phyloP scores from a whole-genome alignment of 2,888 invertebrate species.

The Gibbula magus region DNA sequence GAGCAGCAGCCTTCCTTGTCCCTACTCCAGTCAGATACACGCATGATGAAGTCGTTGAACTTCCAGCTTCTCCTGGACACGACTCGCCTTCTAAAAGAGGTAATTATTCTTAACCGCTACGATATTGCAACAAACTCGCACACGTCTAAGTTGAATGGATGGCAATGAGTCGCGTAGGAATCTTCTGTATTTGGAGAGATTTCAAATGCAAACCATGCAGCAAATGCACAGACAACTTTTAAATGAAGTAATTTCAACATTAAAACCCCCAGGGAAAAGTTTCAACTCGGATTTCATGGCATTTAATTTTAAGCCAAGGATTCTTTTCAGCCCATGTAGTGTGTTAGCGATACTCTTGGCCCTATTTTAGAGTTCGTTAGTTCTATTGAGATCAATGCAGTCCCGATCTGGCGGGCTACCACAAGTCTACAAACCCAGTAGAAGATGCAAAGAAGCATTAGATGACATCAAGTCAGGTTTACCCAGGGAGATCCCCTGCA shows the following conservation, averaged over 20 bases:
- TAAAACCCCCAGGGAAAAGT: background rate
- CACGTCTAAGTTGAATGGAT: too few relatives aligned
- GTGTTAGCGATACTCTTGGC: background rate
- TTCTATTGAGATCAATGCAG: background rate
- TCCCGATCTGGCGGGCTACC: background rate
- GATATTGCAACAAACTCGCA: too few relatives aligned
- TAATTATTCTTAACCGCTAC: too few relatives aligned
- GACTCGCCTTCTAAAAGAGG: too few relatives aligned
- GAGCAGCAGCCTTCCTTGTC: too few relatives aligned
- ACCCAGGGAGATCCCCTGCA: background rate
- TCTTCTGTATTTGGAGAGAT: background rate
- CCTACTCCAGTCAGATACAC: too few relatives aligned
- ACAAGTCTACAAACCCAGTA: background rate
- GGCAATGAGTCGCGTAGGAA: too few relatives aligned
- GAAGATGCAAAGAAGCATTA: background rate
- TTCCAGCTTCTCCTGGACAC: too few relatives aligned
- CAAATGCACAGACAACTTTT: background rate
- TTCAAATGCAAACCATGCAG: background rate
- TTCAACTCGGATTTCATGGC: background rate
- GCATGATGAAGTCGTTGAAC: too few relatives aligned
- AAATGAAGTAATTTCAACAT: slow-evolving; percentile 1
- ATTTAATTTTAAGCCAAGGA: background rate
- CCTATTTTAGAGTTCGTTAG: slow-evolving; percentile 11
- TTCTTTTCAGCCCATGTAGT: background rate
- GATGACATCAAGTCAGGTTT: background rate